Evolutionary conservation across 1,140 invertebrate genomes (phyloP).

Genomic region (Drosophila nannoptera): DNA sequence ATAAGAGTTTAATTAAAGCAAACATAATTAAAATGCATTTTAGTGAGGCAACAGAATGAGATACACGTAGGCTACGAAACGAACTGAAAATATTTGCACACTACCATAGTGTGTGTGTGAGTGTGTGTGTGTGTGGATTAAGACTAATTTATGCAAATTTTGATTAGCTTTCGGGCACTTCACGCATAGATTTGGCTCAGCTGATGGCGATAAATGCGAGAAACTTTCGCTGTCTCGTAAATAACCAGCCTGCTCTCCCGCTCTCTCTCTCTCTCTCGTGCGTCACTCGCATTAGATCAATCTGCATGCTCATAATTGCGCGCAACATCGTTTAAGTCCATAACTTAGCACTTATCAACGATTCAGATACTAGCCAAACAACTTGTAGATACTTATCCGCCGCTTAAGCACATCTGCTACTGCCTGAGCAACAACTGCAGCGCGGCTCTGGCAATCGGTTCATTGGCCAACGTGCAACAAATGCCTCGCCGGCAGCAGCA

Average conservation of each 20-base stretch:
- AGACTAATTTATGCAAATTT: conserved; percentile 62
- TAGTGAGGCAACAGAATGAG: background rate
- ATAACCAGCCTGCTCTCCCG: background rate
- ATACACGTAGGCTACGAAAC: too few relatives aligned
- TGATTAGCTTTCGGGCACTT: conserved; percentile 52
- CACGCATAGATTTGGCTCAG: conserved; percentile 22
- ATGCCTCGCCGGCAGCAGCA: conserved; percentile 27
- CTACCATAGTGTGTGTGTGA: background rate
- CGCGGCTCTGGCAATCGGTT: conserved; percentile 40
- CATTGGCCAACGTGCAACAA: conserved; percentile 66
- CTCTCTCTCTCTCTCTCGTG: background rate
- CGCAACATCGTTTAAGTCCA: conserved; percentile 33
- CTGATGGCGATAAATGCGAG: conserved; percentile 7
- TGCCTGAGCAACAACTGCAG: conserved; percentile 19
- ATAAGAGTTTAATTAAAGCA: background rate
- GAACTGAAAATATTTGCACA: background rate
- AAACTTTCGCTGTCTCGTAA: conserved; percentile 37
- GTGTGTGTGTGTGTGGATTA: background rate
- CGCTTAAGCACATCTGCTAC: conserved; percentile 45
- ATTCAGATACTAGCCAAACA: conserved; percentile 49
- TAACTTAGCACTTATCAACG: conserved; percentile 51
- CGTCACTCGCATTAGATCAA: conserved; percentile 5
- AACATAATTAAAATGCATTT: background rate
- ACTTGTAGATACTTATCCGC: conserved; percentile 49
- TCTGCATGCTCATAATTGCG: conserved; percentile 31